phyloP scores from a whole-genome alignment of 2,797 vertebrate genomes.

The Columba guinea region DNA sequence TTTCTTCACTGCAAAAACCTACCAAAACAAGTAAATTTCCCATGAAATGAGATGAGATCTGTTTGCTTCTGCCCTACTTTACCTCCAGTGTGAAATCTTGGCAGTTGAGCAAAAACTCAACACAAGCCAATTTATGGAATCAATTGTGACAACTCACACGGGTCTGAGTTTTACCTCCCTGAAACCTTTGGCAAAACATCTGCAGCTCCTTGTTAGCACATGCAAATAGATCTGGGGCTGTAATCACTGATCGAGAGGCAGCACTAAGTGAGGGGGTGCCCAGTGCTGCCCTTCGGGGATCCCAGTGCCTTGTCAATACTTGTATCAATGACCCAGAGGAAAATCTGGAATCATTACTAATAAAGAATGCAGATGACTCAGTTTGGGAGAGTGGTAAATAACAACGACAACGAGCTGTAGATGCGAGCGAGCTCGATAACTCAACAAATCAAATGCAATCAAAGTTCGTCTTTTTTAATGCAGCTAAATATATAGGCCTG shows the following conservation, averaged over 20 bases:
- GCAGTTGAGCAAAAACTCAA: neutral
- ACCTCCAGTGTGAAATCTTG: neutral
- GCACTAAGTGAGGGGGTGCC: neutral
- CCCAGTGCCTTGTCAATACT: neutral
- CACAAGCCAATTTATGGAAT: neutral
- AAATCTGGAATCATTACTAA: neutral
- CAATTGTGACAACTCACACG: neutral
- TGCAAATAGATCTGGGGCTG: neutral
- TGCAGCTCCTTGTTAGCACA: neutral
- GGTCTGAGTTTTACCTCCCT: neutral
- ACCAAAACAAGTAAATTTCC: neutral
- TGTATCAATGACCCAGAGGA: neutral
- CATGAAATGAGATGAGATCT: neutral
- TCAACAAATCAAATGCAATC: neutral
- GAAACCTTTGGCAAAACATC: neutral
- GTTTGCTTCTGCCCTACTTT: neutral
- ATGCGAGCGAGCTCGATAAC: neutral
- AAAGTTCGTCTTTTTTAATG: neutral
- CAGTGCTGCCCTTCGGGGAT: neutral
- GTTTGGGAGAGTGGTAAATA: neutral
- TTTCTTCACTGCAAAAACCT: neutral
- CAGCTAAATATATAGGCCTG: constrained; percentile 17
- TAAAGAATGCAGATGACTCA: neutral
- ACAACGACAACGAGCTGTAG: neutral
- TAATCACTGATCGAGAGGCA: neutral